Base-by-base conservation (phyloP, 1,140 invertebrate genomes). In the Holcopasites calliopsidis region DNA sequence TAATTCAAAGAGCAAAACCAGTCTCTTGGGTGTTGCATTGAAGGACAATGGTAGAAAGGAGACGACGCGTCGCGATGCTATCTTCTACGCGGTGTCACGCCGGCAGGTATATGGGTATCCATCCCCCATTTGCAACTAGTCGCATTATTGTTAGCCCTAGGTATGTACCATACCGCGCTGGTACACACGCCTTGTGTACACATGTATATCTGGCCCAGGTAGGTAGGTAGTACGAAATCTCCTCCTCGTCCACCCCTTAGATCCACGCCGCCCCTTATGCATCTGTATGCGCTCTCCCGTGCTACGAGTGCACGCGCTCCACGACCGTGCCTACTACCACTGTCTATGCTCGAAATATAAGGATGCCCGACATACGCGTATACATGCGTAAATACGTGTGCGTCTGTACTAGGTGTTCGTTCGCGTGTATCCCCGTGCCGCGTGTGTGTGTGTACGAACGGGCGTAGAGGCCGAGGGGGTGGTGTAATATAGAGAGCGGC, bases 401-500 rank as follows among this genome's bases (percentile, higher is more conserved):
- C 40, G 23, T 44, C 10, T 47, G n/a, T 47, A 35, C 31, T 21
- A 18, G n/a, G 42, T 31, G n/a, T 26, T n/a, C 5, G 16, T 16
- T 6, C 18, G 8, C 16, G 35, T 18, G 28, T 26, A 18, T 28
- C n/a, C n/a, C n/a, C n/a, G n/a, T n/a, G n/a, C n/a, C 16, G 35
- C 11, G 28, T 28, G 18, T 33, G 75, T n/a, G 76, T 38, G 23
- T 13, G 58, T 2, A 72, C 23, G 83, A 66, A 42, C 72, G 74
- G 75, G 80, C 65, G 74, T 21, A 62, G 60, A 44, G 26, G 52
- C 49, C 42, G 70, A 79, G 74, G 82, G 87, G 44, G 83, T 85
- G 82, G 84, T 86, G 88, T 90, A 90, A 90, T 91, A 90, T 91
- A 91, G 88, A 87, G 88, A 87, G 83, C 82, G 81, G 88, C 90